A percentile compares a stretch with the other conserved stretches of the same genome.
phyloP scores from a whole-genome alignment of 2,888 invertebrate species.

The Ditylenchus weischeri region DNA sequence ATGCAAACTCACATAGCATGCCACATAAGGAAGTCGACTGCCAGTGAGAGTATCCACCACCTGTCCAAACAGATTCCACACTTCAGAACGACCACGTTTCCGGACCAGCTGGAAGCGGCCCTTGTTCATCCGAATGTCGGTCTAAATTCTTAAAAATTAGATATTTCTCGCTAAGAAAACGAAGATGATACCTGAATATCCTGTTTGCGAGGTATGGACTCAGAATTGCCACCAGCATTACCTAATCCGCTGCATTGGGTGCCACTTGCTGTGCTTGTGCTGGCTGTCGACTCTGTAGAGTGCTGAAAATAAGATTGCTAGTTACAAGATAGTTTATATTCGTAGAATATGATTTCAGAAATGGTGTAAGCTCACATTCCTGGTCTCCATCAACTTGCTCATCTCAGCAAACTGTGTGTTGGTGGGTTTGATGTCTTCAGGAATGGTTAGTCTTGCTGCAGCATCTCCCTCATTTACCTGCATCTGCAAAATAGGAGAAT shows the following conservation, averaged over 20 bases:
- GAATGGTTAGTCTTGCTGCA: background rate
- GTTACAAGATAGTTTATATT: too few relatives aligned
- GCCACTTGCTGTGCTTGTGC: conserved; percentile 31
- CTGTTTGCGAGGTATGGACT: conserved; percentile 36
- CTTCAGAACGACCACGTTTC: conserved; percentile 54
- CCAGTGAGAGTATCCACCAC: conserved; percentile 52
- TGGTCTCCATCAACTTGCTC: conserved; percentile 5
- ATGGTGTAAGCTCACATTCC: conserved; percentile 4
- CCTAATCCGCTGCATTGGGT: conserved; percentile 12
- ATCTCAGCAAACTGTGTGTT: conserved; percentile 1
- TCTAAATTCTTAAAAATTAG: conserved; percentile 11
- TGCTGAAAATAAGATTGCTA: conserved; percentile 18
- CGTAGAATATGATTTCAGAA: too few relatives aligned
- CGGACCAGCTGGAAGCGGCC: conserved; percentile 49
- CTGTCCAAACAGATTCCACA: conserved; percentile 58
- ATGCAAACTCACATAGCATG: conserved; percentile 41
- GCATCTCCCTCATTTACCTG: conserved; percentile 8
- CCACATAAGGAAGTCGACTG: conserved; percentile 54
- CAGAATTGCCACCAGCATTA: conserved; percentile 71
- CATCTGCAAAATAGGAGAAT: background rate
- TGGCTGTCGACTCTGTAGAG: conserved; percentile 41
- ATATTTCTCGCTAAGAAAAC: background rate
- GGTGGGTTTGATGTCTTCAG: background rate
- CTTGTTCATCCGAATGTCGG: conserved; percentile 41
- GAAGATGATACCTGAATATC: conserved; percentile 28